Conservation (phyloP, 2,797 vertebrate genomes). For the Lepilemur ruficaudatus region DNA sequence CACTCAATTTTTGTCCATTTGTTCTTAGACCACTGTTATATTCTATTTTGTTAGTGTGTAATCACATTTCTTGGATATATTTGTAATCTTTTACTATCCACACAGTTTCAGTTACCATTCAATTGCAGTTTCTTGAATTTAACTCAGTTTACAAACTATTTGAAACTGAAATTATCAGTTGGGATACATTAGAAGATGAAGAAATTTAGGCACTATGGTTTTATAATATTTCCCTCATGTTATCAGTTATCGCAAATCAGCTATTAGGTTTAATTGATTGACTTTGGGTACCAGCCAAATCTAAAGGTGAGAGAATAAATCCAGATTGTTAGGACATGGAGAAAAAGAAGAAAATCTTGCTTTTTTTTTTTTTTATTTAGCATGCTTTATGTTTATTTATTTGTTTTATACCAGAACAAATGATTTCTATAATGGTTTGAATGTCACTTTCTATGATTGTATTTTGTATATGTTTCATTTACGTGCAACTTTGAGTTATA, state of each 20-base stretch:
- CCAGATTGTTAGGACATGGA: background rate
- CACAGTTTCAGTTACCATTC: background rate
- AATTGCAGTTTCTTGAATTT: background rate
- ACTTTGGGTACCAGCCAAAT: background rate
- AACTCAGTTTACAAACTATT: background rate
- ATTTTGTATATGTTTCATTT: background rate
- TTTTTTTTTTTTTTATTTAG: background rate
- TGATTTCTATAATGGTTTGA: background rate
- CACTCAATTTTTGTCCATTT: background rate
- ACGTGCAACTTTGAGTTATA: background rate
- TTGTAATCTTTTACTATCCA: background rate
- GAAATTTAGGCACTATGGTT: background rate
- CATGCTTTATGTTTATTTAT: background rate
- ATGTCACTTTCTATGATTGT: background rate
- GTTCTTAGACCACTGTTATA: background rate
- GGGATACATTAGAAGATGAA: background rate
- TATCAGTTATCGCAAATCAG: background rate
- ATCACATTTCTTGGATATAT: background rate
- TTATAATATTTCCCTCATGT: background rate
- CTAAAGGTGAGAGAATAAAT: background rate
- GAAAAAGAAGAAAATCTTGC: background rate
- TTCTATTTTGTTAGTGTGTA: background rate
- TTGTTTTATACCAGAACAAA: background rate
- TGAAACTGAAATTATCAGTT: background rate
- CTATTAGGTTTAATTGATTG: background rate